Evolutionary conservation across 2,113 vertebrate species (phyloP), one percentile per base, ranked within the genome.

Genomic region (Corvus cornix): DNA sequence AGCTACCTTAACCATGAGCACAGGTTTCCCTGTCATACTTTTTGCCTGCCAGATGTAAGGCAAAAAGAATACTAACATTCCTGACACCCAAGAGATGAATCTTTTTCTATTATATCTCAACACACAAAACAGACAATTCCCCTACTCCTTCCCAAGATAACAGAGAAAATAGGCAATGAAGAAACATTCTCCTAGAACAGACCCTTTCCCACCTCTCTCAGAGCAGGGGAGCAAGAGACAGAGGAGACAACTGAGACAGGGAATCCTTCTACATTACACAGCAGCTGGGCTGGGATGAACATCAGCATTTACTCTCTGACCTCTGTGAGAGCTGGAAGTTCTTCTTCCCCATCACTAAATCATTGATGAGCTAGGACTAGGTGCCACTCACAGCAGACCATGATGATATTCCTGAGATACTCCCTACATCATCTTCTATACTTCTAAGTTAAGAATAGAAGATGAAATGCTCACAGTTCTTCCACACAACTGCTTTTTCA

Each of bases 41-140:
- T 41, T 41, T 41, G 26, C 9, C 55, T 22, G 41, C 15, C 43
- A 18, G 24, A 44, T 0, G 0, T 27, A 66, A 48, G 23, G 16
- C 46, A 82, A 56, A 60, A 87, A 37, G 13, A 82, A 46, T 18
- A 16, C 26, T 11, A 56, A 19, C 27, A 46, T 13, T 59, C 30
- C 9, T 52, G 37, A 52, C 23, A 88, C 5, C 3, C 16, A 58
- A 24, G 37, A 43, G 15, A 56, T 24, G 30, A 86, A 41, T 3
- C 0, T 9, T 63, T 30, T 37, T 43, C 55, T 73, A 31, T 1
- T 28, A 9, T n/a, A 56, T 13, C 44, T 55, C 75, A 69, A 43
- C 13, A 37, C 7, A 85, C 22, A 28, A 20, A 62, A 51, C 8
- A 55, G 55, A 55, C 11, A 69, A 56, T 7, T 66, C 13, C 41